Evolutionary conservation across 2,888 invertebrate genomes (phyloP), one percentile per base, ranked within the genome.

Genomic region (Nematopogon swammerdamellus): DNA sequence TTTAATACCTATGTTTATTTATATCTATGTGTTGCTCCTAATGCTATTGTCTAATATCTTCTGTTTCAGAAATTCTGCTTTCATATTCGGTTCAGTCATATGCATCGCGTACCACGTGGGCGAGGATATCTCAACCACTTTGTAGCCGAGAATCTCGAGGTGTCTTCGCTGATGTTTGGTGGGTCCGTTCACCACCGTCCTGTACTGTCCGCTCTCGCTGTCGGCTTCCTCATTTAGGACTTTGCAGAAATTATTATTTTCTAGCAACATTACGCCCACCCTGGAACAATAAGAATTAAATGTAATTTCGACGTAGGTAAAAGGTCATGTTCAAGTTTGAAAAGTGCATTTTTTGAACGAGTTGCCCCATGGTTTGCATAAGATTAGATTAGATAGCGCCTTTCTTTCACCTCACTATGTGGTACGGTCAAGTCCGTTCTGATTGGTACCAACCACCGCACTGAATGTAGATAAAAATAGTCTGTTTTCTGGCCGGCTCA

Each of bases 131-230:
- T 60, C 57, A 29, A 73, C 57, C 20, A 72, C 68, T 51, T 59
- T 58, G 56, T 70, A 74, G 5, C 72, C 72, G 50, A 73, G 56
- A 19, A 70, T 62, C 58, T 76, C 72, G 45, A 76, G 60, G 56
- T 76, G 73, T 18, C 73, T 57, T 45, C 56, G 55, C 48, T 61
- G 59, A 49, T 69, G 46, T 51, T 63, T 62, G 14, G 57, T 49
- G 2, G 52, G 52, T 0, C 74, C 73, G 53, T 59, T 61, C 6
- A 8, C 3, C 14, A 36, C 36, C 14, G 36, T 3, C 14, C 14
- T 8, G 11, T 14, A 36, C 11, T 3, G 3, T 4, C 36, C 36
- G 36, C 25, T 10, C 25, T 36, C 36, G 11, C 11, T 14, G n/a
- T 14, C 36, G 3, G 3, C 11, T 3, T 14, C 36, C 36, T 36